phyloP scores from a whole-genome alignment of 2,888 invertebrate species.

The Parelbella ahira region DNA sequence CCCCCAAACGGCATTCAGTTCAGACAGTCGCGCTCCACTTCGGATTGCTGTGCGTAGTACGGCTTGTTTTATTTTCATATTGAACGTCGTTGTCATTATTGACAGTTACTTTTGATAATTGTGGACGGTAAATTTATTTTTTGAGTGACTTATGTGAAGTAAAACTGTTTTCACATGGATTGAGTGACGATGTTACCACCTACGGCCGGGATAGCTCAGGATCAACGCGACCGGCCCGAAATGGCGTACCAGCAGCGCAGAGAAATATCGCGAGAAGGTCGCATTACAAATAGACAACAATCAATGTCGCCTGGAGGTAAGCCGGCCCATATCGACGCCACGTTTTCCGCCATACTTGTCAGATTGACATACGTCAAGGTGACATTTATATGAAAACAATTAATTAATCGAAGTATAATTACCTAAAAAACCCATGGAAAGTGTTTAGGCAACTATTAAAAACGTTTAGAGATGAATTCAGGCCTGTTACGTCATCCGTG shows the following conservation, averaged over 20 bases:
- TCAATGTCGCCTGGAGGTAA: constrained; percentile 62
- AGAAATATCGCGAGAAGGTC: constrained; percentile 70
- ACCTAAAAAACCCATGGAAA: constrained; percentile 40
- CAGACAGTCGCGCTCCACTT: constrained; percentile 67
- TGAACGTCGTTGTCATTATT: constrained; percentile 33
- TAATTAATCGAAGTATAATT: constrained; percentile 47
- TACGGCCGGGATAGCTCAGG: constrained; percentile 72
- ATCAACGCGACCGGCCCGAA: constrained; percentile 71
- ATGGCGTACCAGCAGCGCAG: constrained; percentile 74
- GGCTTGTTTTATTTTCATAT: constrained; percentile 48
- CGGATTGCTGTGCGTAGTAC: constrained; percentile 60
- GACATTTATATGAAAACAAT: constrained; percentile 76
- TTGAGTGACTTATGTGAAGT: constrained; percentile 43
- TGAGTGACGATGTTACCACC: constrained; percentile 76
- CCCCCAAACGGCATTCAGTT: constrained; percentile 45
- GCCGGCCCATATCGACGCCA: constrained; percentile 71
- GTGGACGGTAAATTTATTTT: constrained; percentile 26
- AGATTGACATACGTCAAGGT: constrained; percentile 80
- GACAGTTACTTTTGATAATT: constrained; percentile 22
- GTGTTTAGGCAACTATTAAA: constrained; percentile 26
- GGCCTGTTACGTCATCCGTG: constrained; percentile 69
- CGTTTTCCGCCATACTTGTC: constrained; percentile 79
- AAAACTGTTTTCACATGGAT: constrained; percentile 61
- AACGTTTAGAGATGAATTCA: constrained; percentile 41
- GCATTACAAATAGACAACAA: constrained; percentile 65